These are phyloP conservation scores for Saccostrea cuccullata DNA, from an alignment of 1,140 invertebrate genomes.

Conservation along the genomic window DNA sequence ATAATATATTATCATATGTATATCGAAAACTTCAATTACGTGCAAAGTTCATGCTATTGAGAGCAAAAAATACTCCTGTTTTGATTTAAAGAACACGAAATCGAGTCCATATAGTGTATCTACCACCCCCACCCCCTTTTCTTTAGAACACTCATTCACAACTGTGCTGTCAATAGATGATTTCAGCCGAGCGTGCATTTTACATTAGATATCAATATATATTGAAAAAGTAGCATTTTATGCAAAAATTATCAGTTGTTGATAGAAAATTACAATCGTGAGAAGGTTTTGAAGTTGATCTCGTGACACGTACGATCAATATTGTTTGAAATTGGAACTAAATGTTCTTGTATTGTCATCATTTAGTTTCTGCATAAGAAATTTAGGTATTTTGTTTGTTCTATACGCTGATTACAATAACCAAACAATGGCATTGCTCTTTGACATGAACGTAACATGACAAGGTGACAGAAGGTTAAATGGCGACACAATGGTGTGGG, in stretches of 20 bases:
- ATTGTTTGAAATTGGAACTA: neutral
- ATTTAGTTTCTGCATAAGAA: neutral
- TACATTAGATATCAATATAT: too few relatives aligned
- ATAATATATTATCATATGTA: too few relatives aligned
- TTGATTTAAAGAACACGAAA: too few relatives aligned
- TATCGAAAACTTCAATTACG: too few relatives aligned
- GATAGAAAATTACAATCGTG: neutral
- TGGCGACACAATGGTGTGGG: neutral
- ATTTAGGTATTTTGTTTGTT: neutral
- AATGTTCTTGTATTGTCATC: neutral
- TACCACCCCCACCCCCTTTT: too few relatives aligned
- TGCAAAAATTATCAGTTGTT: neutral
- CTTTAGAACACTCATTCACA: too few relatives aligned
- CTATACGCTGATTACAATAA: neutral
- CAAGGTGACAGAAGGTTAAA: neutral
- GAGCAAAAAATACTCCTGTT: too few relatives aligned
- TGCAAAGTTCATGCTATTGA: too few relatives aligned
- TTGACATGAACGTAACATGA: slow-evolving; percentile 4
- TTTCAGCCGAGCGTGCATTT: too few relatives aligned
- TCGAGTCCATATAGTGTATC: too few relatives aligned
- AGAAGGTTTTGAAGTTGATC: neutral
- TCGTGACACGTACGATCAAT: neutral
- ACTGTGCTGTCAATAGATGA: too few relatives aligned
- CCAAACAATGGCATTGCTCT: slow-evolving; percentile 15
- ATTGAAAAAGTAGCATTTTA: neutral